Evolutionary conservation across 2,113 vertebrate species (phyloP).

Genomic region (Leptobrachium leishanense): DNA sequence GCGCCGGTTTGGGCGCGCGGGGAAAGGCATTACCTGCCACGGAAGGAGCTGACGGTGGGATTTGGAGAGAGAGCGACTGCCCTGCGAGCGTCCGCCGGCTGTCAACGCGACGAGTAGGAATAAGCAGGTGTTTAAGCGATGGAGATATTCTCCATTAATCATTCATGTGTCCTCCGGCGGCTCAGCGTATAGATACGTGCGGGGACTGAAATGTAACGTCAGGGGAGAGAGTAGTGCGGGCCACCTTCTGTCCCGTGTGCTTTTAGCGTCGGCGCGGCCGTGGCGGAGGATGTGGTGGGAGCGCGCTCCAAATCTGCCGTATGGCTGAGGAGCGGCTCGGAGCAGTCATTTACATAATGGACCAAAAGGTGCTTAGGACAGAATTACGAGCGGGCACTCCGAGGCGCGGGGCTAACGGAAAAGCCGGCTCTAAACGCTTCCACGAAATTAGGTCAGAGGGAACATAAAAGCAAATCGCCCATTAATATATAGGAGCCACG

Average conservation of each 20-base stretch:
- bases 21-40: neutral
- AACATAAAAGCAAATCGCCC: no score
- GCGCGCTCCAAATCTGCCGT: constrained; percentile 9
- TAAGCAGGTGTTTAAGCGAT: constrained; percentile 62
- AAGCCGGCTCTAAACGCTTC: no score
- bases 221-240: constrained; percentile 1
- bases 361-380: neutral
- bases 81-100: constrained; percentile 49
- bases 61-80: constrained; percentile 20
- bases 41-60: constrained; percentile 18
- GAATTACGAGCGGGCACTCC: neutral
- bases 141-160: constrained; percentile 62
- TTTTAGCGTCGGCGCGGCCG: neutral
- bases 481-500: no score
- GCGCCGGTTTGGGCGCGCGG: neutral
- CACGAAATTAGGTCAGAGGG: no score
- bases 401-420: no score
- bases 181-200: constrained; percentile 56
- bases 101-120: constrained; percentile 53
- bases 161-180: constrained; percentile 63
- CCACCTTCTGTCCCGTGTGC: constrained; percentile 15
- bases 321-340: constrained; percentile 13
- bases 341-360: neutral
- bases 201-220: constrained; percentile 53
- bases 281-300: neutral